Base-by-base conservation (phyloP, 1,140 invertebrate species). In the Nephila pilipes region DNA sequence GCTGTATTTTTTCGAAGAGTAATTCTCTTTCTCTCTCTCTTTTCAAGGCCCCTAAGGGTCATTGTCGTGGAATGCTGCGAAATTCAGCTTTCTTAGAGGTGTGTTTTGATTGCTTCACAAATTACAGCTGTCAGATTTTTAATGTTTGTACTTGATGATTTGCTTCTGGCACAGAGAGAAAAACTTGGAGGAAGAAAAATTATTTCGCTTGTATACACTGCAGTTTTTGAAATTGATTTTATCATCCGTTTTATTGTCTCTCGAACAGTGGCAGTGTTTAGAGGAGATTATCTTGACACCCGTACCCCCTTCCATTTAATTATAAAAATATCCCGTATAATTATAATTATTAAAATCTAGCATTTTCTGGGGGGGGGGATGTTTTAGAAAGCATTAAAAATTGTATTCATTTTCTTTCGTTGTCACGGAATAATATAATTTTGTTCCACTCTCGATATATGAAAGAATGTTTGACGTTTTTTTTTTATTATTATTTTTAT, bases 101-200 rank as follows among this genome's bases (percentile, higher is more conserved):
- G 38, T 83, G 80, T 83, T 46, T 55, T 83, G 81, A 83, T 83
- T 83, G 81, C 46, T 83, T 83, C 38, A 57, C 25, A 83, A 83
- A 83, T 83, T 83, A 55, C 54, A 83, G 46, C 54, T 83, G 81
- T 83, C 38, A 83, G 20, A 6, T 83, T 83, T 83, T 65, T 65
- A 65, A 65, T 65, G 63, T 65, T 65, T 65, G 63, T 25, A 25
- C 25, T 36, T 75, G 22, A 60, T 60, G 22, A 18, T 60, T 60
- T 60, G 58, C 58, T 60, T 22, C 16, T 22, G 22, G 58, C 58
- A 16, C 20, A 18, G 18, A 60, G 20, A 22, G 58, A 60, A 60
- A 60, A 60, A 60, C 36, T 75, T n/a, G n/a, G n/a, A n/a, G n/a
- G n/a, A n/a, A n/a, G n/a, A n/a, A n/a, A n/a, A n/a, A n/a, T n/a